These are phyloP conservation scores for Incurvaria masculella DNA, from an alignment of 2,888 invertebrate genomes.

Conservation along the genomic window DNA sequence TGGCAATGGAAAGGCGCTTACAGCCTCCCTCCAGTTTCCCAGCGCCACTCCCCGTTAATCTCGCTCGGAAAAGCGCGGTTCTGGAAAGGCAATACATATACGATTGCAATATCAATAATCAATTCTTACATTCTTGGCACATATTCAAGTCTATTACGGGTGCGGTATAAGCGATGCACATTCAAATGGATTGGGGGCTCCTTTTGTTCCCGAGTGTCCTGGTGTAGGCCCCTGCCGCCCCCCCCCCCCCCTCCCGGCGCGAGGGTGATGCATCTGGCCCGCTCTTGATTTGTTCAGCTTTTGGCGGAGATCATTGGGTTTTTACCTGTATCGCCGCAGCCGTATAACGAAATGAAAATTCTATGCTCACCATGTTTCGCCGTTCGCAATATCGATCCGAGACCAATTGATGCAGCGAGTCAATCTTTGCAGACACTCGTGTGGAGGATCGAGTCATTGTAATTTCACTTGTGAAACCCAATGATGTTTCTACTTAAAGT, in stretches of 20 bases:
- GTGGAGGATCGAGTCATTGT: no score
- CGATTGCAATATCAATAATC: slow-evolving; percentile 54
- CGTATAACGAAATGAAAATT: not conserved
- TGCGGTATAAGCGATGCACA: slow-evolving; percentile 25
- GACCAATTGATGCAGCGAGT: not conserved
- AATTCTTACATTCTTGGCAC: slow-evolving; percentile 53
- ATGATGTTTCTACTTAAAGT: no score
- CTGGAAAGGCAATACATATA: slow-evolving; percentile 42
- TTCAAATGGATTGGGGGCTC: slow-evolving; percentile 36
- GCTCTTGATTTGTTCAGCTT: slow-evolving; percentile 8
- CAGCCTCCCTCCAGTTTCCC: not conserved
- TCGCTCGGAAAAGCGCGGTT: slow-evolving; percentile 23
- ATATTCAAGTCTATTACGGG: slow-evolving; percentile 49
- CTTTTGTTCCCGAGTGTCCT: slow-evolving; percentile 26
- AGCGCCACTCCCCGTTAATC: slow-evolving; percentile 7
- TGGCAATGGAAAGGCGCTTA: no score
- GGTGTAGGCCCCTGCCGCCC: no score
- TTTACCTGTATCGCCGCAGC: not conserved
- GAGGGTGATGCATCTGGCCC: no score
- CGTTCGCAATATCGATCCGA: not conserved
- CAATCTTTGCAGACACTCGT: not conserved
- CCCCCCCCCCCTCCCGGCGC: no score
- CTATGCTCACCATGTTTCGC: not conserved
- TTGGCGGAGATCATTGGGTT: not conserved
- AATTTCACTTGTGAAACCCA: no score